phyloP scores from a whole-genome alignment of 2,113 vertebrate genomes.

The Oxygymnocypris stewartii region DNA sequence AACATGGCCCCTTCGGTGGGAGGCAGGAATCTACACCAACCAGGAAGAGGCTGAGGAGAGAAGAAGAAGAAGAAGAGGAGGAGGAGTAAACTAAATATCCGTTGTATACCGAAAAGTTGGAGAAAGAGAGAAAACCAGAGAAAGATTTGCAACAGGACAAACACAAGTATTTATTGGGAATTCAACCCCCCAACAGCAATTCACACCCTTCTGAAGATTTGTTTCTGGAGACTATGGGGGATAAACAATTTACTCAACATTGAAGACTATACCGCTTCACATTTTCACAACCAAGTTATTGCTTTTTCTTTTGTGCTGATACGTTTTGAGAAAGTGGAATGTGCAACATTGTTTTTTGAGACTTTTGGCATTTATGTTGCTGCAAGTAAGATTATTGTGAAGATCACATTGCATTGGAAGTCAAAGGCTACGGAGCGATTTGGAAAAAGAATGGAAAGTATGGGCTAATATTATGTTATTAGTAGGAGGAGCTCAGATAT shows the following conservation, averaged over 20 bases:
- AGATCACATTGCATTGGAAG: not conserved
- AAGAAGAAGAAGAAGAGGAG: slow-evolving; percentile 68
- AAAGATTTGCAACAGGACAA: slow-evolving; percentile 11
- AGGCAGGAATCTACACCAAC: slow-evolving; percentile 95
- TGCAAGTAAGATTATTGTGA: slow-evolving; percentile 12
- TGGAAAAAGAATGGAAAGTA: not conserved
- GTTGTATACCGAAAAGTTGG: not conserved
- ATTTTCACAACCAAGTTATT: not conserved
- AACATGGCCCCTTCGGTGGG: slow-evolving; percentile 91
- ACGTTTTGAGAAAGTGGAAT: not conserved
- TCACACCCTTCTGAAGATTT: slow-evolving; percentile 52
- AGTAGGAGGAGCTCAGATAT: not conserved
- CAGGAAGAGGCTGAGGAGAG: slow-evolving; percentile 82
- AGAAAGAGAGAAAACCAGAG: not conserved
- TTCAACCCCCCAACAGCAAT: not conserved
- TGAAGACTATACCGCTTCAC: slow-evolving; percentile 31
- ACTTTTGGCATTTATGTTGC: not conserved
- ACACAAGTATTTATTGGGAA: slow-evolving; percentile 61
- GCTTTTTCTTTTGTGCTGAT: slow-evolving; percentile 26
- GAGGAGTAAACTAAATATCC: slow-evolving; percentile 52
- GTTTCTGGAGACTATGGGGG: slow-evolving; percentile 3
- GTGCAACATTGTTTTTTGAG: slow-evolving; percentile 18
- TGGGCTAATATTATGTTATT: slow-evolving; percentile 34
- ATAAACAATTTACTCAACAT: slow-evolving; percentile 7
- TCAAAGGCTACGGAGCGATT: not conserved